These are phyloP conservation scores for Drosophila pectinifera DNA, from an alignment of 1,140 invertebrate species.

Conservation along the genomic window DNA sequence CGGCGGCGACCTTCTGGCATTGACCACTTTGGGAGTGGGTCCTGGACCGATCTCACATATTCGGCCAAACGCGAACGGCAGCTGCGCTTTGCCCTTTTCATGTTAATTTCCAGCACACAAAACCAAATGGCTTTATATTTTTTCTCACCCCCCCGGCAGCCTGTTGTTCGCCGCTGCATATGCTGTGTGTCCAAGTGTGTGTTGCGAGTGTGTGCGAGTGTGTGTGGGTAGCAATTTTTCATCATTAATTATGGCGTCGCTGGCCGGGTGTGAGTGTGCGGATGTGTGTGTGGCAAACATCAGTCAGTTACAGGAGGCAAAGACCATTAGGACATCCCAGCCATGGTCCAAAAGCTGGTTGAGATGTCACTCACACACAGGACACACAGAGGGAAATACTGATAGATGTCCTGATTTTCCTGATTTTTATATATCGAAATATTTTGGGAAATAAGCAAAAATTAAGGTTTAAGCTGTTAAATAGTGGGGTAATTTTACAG, in stretches of 20 bases:
- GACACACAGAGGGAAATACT: slow-evolving; percentile 26
- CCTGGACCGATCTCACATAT: slow-evolving; percentile 41
- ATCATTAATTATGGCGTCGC: slow-evolving; percentile 79
- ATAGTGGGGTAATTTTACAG: no score
- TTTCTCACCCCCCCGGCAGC: slow-evolving; percentile 2
- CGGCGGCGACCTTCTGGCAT: slow-evolving; percentile 39
- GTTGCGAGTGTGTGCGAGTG: slow-evolving; percentile 21
- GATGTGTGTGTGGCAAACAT: slow-evolving; percentile 73
- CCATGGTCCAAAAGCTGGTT: slow-evolving; percentile 61
- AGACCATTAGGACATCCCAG: slow-evolving; percentile 70
- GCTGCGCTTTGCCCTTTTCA: slow-evolving; percentile 78
- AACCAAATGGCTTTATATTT: slow-evolving; percentile 76
- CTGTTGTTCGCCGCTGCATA: slow-evolving; percentile 53
- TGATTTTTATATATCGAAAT: background rate
- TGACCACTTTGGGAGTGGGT: slow-evolving; percentile 25
- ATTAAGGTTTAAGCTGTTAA: background rate
- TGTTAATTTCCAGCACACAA: slow-evolving; percentile 77
- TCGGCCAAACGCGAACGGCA: slow-evolving; percentile 50
- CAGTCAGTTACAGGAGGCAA: slow-evolving; percentile 77
- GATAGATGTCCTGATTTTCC: background rate
- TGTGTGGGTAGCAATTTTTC: slow-evolving; percentile 78
- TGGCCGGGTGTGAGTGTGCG: slow-evolving; percentile 53
- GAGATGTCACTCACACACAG: slow-evolving; percentile 75
- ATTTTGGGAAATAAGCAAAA: background rate
- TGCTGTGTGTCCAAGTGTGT: slow-evolving; percentile 61